Conservation (phyloP, 2,113 vertebrate genomes). For the Periophthalmus modestus region DNA sequence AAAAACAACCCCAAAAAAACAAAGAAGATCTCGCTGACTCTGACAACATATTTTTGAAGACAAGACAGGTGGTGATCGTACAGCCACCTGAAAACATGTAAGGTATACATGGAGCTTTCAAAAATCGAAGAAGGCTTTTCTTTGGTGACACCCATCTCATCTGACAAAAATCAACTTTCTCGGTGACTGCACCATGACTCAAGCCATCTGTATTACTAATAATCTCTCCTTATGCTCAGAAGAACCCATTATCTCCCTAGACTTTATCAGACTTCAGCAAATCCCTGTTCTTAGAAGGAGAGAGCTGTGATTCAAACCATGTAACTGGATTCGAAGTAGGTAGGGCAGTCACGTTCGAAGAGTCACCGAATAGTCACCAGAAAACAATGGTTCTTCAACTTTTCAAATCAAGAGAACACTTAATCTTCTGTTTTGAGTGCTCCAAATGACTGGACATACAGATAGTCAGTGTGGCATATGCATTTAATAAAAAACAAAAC, state of each 20-base stretch:
- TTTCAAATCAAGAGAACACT: too few relatives aligned
- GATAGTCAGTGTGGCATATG: too few relatives aligned
- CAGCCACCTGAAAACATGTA: neutral
- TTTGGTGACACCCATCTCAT: slow-evolving; percentile 2
- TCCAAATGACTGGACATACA: too few relatives aligned
- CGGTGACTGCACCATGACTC: slow-evolving; percentile 27
- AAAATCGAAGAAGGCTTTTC: neutral
- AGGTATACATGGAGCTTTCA: neutral
- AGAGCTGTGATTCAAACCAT: neutral
- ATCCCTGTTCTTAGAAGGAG: neutral
- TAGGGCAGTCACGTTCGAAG: neutral
- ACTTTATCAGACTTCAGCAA: slow-evolving; percentile 12
- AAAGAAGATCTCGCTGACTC: neutral
- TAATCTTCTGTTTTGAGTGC: too few relatives aligned
- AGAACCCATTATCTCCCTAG: slow-evolving; percentile 1
- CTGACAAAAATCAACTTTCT: slow-evolving; percentile 38
- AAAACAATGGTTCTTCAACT: too few relatives aligned
- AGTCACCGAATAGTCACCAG: neutral
- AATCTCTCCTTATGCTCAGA: slow-evolving; percentile 9
- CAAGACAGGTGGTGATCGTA: neutral
- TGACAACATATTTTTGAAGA: neutral
- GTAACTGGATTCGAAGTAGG: neutral
- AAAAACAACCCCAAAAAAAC: too few relatives aligned
- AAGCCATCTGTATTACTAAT: slow-evolving; percentile 29
- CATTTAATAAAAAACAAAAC: neutral